Percentiles rank a stretch among this genome's conserved stretches.
phyloP scores from a whole-genome alignment of 2,113 vertebrate genomes.

The Clarias gariepinus region DNA sequence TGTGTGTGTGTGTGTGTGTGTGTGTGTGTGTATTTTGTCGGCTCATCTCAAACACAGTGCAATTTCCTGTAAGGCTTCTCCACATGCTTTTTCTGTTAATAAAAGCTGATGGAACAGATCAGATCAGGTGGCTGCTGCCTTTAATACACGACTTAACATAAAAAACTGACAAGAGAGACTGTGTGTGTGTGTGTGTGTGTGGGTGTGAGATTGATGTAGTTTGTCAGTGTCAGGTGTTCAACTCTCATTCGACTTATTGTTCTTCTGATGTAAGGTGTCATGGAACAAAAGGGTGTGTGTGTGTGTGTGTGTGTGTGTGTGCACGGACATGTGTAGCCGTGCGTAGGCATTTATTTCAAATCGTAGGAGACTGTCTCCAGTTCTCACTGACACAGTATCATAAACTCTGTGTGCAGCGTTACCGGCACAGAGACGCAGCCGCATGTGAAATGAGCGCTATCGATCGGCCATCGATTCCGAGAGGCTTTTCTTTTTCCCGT shows the following conservation, averaged over 20 bases:
- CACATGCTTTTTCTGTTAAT: slow-evolving; percentile 3
- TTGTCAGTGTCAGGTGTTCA: slow-evolving; percentile 34
- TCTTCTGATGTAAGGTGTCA: slow-evolving; percentile 32
- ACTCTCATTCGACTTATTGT: slow-evolving; percentile 42
- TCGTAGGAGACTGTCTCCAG: background rate
- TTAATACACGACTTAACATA: background rate
- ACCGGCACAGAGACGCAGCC: slow-evolving; percentile 34
- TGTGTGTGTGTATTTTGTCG: background rate
- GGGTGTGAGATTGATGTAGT: slow-evolving; percentile 33
- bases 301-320: slow-evolving; percentile 5
- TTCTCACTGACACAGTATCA: slow-evolving; percentile 1
- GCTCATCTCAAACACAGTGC: background rate
- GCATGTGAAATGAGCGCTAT: slow-evolving; percentile 56
- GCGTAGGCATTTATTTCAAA: background rate
- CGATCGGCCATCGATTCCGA: slow-evolving; percentile 68
- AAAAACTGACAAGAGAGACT: background rate
- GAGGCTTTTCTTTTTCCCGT: slow-evolving; percentile 52
- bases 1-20: background rate
- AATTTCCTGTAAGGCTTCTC: background rate
- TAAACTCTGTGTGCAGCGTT: background rate
- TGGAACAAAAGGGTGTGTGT: background rate
- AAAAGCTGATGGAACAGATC: slow-evolving; percentile 29
- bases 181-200: background rate
- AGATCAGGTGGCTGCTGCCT: slow-evolving; percentile 40
- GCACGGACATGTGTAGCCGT: background rate